Conservation (phyloP, 92 coral and sea anemone species). For the Micromussa lordhowensis region DNA sequence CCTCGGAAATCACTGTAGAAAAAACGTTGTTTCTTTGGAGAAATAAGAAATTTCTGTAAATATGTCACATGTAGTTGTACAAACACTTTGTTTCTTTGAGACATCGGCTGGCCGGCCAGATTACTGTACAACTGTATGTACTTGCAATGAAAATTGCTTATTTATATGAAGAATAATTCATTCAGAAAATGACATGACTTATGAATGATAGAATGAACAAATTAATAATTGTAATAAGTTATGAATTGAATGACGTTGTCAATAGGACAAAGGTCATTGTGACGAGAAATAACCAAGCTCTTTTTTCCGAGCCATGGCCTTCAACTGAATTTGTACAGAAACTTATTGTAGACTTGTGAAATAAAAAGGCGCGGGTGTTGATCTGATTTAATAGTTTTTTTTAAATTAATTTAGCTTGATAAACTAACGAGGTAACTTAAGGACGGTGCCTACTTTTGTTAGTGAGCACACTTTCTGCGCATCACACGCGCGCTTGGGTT, state of each 20-base stretch:
- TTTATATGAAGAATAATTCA: slow-evolving; percentile 12
- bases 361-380: background rate
- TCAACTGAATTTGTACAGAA: slow-evolving; percentile 3
- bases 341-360: background rate
- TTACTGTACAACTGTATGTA: background rate
- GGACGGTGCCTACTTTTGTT: no score
- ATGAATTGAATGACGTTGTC: slow-evolving; percentile 12
- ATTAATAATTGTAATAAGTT: background rate
- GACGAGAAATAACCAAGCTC: background rate
- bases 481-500: no score
- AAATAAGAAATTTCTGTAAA: slow-evolving; percentile 1
- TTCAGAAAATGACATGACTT: background rate
- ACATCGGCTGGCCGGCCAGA: slow-evolving; percentile 9
- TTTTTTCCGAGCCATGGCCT: background rate
- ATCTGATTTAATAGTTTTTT: background rate
- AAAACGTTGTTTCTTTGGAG: background rate
- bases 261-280: background rate
- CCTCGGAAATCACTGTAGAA: background rate
- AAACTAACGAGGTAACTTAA: no score
- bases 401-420: background rate
- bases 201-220: background rate
- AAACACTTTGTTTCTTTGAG: background rate
- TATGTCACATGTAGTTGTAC: background rate
- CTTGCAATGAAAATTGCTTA: background rate
- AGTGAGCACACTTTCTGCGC: no score